Evolutionary conservation across 2,888 invertebrate species (phyloP).

Genomic region (Cephus rjabovi): DNA sequence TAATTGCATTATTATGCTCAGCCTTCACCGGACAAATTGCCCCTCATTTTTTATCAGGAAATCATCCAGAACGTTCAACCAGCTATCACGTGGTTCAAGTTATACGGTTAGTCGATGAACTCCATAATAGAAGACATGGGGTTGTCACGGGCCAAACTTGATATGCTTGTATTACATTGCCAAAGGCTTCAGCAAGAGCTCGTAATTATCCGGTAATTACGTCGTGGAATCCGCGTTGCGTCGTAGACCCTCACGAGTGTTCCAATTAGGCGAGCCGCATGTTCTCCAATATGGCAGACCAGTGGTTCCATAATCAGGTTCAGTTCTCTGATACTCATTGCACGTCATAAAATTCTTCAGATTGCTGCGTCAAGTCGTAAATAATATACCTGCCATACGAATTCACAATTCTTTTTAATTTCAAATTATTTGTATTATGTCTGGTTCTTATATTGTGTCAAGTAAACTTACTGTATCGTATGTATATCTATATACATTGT

Average conservation of each 20-base stretch:
- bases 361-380: neutral
- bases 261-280: conserved; percentile 33
- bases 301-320: conserved; percentile 22
- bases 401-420: neutral
- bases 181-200: neutral
- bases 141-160: neutral
- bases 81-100: neutral
- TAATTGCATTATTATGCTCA: conserved; percentile 60
- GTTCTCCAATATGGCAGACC: conserved; percentile 26
- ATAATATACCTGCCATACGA: neutral
- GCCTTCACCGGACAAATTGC: conserved; percentile 46
- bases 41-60: conserved; percentile 18
- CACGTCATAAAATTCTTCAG: conserved; percentile 28
- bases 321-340: conserved; percentile 11
- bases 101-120: neutral
- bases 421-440: neutral
- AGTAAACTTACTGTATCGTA: neutral
- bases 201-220: conserved; percentile 35
- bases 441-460: neutral
- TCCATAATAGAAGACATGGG: neutral
- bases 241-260: conserved; percentile 10
- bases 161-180: neutral
- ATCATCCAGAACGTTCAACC: neutral
- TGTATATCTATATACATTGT: neutral
- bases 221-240: conserved; percentile 26